Evolutionary conservation across 2,113 vertebrate species (phyloP).

Genomic region (Ctenodactylus gundi): DNA sequence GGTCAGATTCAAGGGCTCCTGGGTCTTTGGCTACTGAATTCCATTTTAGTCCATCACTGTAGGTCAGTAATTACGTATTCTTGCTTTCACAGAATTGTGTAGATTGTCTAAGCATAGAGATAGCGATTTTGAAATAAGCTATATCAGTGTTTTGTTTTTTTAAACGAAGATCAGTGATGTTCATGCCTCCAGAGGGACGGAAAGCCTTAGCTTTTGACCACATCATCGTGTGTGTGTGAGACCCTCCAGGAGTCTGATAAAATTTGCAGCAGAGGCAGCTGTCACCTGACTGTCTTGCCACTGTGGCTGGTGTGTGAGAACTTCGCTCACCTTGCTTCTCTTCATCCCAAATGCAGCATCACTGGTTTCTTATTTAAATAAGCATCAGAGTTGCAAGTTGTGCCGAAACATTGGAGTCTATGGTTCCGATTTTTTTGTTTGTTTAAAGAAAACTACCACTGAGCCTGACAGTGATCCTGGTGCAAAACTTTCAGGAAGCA

Average conservation of each 20-base stretch:
- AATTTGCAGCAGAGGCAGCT: not conserved
- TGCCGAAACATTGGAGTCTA: no score
- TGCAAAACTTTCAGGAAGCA: no score
- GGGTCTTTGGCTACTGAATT: not conserved
- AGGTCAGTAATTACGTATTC: conserved; percentile 17
- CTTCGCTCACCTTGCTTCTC: no score
- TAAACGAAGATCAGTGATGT: not conserved
- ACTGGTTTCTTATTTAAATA: no score
- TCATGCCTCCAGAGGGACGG: not conserved
- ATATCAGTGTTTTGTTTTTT: not conserved
- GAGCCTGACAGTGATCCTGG: no score
- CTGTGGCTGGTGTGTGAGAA: no score
- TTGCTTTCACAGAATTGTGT: conserved; percentile 15
- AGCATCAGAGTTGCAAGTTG: no score
- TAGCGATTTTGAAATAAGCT: conserved; percentile 36
- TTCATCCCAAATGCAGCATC: no score
- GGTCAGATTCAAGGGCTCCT: not conserved
- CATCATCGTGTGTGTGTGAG: not conserved
- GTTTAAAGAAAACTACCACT: no score
- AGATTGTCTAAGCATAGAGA: not conserved
- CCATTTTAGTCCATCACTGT: not conserved
- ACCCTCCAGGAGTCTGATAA: not conserved
- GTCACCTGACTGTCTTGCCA: no score
- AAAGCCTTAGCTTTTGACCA: not conserved
- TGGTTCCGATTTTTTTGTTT: no score